Conservation (phyloP, 2,113 vertebrate genomes). For the Egretta garzetta region DNA sequence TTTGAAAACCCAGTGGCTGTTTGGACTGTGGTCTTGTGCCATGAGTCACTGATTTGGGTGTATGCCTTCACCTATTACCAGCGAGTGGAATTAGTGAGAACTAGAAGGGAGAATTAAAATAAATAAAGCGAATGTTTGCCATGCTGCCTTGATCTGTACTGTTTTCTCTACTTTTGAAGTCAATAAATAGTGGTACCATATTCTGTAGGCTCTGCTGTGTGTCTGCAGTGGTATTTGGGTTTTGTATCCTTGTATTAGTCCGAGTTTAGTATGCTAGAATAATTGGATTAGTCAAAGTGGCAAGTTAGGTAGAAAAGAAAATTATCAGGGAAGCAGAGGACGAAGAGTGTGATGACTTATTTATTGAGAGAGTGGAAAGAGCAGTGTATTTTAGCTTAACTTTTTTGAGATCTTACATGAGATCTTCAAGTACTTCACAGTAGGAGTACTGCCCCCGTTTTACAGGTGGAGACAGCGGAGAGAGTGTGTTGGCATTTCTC, state of each 20-base stretch:
- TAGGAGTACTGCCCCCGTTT: background rate
- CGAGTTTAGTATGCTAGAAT: background rate
- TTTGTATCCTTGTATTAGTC: background rate
- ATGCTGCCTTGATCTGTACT: background rate
- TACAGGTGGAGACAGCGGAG: background rate
- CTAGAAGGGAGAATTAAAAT: conserved; percentile 27
- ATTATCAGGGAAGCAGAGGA: background rate
- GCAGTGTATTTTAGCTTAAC: background rate
- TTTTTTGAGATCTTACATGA: background rate
- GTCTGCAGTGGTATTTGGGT: background rate
- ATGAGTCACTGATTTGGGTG: conserved; percentile 72
- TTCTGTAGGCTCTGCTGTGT: background rate
- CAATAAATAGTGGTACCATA: background rate
- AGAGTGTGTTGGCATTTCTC: background rate
- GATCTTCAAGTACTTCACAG: background rate
- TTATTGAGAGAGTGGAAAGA: background rate
- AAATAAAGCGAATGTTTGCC: background rate
- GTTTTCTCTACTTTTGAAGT: background rate
- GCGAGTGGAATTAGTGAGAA: conserved; percentile 52
- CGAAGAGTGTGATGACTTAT: background rate
- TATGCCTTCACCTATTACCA: conserved; percentile 51
- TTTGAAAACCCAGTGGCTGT: conserved; percentile 54
- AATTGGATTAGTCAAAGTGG: conserved; percentile 17
- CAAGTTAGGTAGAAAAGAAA: background rate
- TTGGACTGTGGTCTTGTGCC: conserved; percentile 69